These are phyloP conservation scores for Syncerus caffer DNA, from an alignment of 2,797 vertebrate genomes.

Conservation along the genomic window DNA sequence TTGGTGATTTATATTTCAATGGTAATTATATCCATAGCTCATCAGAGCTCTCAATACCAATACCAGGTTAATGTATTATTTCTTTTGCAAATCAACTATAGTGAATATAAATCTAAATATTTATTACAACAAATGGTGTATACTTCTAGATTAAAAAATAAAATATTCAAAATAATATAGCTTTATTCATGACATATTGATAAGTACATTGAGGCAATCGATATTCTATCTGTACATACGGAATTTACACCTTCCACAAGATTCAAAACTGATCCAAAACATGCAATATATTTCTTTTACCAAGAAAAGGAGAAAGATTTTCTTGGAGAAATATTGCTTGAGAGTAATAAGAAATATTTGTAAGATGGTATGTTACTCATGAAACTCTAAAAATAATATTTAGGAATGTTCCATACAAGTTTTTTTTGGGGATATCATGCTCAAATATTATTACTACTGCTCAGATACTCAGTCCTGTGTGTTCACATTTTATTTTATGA, in stretches of 20 bases:
- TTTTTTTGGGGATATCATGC: not conserved
- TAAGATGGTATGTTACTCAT: not conserved
- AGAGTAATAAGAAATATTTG: conserved; percentile 28
- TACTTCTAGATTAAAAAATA: not conserved
- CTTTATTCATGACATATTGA: not conserved
- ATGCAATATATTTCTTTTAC: not conserved
- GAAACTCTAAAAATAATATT: conserved; percentile 36
- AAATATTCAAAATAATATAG: not conserved
- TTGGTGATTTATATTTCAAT: not conserved
- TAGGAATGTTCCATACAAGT: not conserved
- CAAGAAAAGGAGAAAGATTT: not conserved
- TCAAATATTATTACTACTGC: not conserved
- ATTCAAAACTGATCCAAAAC: not conserved
- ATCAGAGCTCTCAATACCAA: not conserved
- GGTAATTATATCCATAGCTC: not conserved
- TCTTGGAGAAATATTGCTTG: not conserved
- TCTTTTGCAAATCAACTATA: not conserved
- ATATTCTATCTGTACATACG: not conserved
- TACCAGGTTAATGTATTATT: not conserved
- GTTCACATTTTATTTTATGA: conserved; percentile 33
- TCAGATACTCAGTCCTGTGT: not conserved
- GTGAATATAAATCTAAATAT: not conserved
- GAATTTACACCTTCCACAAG: not conserved
- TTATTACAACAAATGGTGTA: not conserved
- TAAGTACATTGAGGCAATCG: not conserved